Evolutionary conservation across 2,113 vertebrate genomes (phyloP), one percentile per base, ranked within the genome.

Genomic region (Prietella phreatophila): DNA sequence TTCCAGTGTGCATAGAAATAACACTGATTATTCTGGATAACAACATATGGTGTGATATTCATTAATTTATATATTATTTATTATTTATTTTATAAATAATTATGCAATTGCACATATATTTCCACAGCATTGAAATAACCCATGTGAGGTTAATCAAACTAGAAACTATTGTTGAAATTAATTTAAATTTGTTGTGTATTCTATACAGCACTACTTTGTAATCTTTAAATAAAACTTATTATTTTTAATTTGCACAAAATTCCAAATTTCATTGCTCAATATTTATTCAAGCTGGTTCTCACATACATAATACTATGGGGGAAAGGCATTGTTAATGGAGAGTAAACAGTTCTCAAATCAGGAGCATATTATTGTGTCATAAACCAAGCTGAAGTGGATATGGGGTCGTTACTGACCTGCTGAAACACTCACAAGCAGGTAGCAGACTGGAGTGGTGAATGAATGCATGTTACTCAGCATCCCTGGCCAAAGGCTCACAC

Each of bases 391-490:
- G 17, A 47, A 71, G 22, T n/a, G 13, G 14, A 61, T n/a, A 36
- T 25, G 10, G 13, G 47, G 56, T 63, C 13, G 39, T 47, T 83
- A 91, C 90, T 89, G 25, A 91, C 90, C 88, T 87, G 90, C 89
- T 42, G 90, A 90, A 82, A 89, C 79, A 39, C 88, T 60, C 76
- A 90, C 60, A 11, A 90, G 90, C 60, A 90, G 78, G 79, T 89
- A 89, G 60, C 88, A 79, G 39, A 82, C 50, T n/a, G 90, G 79
- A 4, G 83, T 89, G 86, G 81, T 85, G 71, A 84, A 83, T 4
- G 88, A 83, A 69, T 78, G 67, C 79, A 90, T 67, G 73, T 89
- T 84, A 33, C 88, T 84, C 39, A 90, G 79, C 83, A 85, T 90
- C 83, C 71, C 88, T 42, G 90, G 90, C 84, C 84, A 85, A 17